A percentile compares a stretch with the other conserved stretches of the same genome.
Evolutionary conservation across 2,888 invertebrate genomes (phyloP).

Genomic region (Dioctria rufipes): DNA sequence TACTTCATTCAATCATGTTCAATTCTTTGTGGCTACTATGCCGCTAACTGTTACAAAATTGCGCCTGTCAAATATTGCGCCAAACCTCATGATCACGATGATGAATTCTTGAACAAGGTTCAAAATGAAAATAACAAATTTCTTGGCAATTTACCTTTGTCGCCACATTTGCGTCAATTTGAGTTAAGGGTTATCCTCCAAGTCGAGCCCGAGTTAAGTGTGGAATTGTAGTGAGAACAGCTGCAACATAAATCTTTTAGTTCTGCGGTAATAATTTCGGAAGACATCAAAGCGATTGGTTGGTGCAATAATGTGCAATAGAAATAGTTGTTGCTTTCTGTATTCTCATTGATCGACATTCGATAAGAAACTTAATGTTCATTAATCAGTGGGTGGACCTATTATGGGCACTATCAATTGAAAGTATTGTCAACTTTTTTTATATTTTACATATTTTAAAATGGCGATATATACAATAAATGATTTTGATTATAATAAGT

Average conservation of each 20-base stretch:
- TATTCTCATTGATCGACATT: no score
- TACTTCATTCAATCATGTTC: conserved; percentile 31
- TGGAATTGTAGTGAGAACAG: conserved; percentile 42
- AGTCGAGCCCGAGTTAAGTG: conserved; percentile 41
- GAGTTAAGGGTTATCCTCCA: conserved; percentile 9
- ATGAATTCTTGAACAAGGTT: conserved; percentile 39
- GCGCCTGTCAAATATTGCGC: conserved; percentile 45
- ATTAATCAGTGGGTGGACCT: no score
- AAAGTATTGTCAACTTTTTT: no score
- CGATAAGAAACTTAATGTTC: no score
- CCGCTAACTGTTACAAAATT: conserved; percentile 32
- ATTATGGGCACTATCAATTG: no score
- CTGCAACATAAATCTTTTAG: conserved; percentile 34
- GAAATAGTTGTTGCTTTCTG: no score
- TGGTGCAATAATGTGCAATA: neutral
- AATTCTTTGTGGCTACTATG: conserved; percentile 34
- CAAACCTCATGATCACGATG: conserved; percentile 45
- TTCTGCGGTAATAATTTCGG: conserved; percentile 31
- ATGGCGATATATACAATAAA: no score
- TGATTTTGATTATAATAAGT: no score
- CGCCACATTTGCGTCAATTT: conserved; percentile 47
- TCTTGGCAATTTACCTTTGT: conserved; percentile 43
- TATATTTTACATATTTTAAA: no score
- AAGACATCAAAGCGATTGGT: conserved; percentile 13
- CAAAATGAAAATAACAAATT: conserved; percentile 38